Percentiles rank a stretch among this genome's conserved stretches.
These are phyloP conservation scores for Aquatica leii DNA, from an alignment of 2,888 invertebrate species.

Conservation along the genomic window DNA sequence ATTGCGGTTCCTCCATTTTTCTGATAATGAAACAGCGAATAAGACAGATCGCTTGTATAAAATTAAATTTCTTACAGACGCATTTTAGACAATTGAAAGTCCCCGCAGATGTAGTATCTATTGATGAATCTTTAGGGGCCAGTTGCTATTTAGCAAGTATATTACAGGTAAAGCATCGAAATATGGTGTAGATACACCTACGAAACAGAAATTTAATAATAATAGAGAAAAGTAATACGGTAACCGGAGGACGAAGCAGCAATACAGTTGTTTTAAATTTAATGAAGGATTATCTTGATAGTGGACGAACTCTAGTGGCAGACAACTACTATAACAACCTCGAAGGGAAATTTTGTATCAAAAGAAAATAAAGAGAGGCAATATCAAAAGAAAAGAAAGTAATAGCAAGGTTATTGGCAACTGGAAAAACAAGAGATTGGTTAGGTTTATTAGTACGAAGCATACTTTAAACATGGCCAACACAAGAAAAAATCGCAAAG, in stretches of 20 bases:
- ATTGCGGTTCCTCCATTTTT: slow-evolving; percentile 17
- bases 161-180: background rate
- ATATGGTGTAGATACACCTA: background rate
- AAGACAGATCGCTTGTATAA: slow-evolving; percentile 18
- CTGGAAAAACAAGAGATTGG: background rate
- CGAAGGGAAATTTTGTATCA: slow-evolving; percentile 15
- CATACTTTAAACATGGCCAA: no score
- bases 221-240: background rate
- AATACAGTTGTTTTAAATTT: background rate
- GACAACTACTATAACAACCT: no score
- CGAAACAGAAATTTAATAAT: background rate
- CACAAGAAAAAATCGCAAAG: background rate
- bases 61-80: no score
- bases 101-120: no score
- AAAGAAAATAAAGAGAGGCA: slow-evolving; percentile 15
- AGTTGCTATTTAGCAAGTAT: background rate
- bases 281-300: background rate
- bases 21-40: slow-evolving; percentile 22
- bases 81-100: background rate
- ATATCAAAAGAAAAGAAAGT: slow-evolving; percentile 6
- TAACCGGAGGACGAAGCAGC: no score
- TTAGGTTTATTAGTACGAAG: no score
- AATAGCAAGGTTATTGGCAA: background rate
- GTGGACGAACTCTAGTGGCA: background rate
- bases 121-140: background rate